Evolutionary conservation across 2,888 invertebrate genomes (phyloP), one percentile per base, ranked within the genome.

Genomic region (Cerceris ruficornis): DNA sequence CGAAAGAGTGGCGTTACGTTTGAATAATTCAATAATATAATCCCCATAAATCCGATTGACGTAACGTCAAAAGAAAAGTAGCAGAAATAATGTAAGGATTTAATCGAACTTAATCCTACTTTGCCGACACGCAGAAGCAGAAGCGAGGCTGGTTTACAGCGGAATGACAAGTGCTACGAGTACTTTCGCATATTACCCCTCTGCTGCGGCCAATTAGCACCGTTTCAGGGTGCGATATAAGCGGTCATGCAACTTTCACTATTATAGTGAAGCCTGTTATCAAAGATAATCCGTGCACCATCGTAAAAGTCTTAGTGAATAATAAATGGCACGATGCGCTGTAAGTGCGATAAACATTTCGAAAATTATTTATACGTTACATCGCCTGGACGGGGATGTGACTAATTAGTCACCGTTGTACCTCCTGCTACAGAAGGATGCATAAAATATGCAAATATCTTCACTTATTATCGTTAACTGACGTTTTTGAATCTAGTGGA

Each of bases 201-300:
- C 59, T 66, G 81, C 80, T 76, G 81, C 78, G 80, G 83, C 87
- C 88, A 88, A 88, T 88, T 88, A 88, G 82, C 78, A 85, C 78
- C 82, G 84, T 87, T 88, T 88, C 85, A 82, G 49, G 70, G 73
- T 74, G 81, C 69, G 77, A 82, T 71, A 78, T 81, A 85, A 87
- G 86, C 87, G 88, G 87, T 85, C 87, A 84, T 82, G 81, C 83
- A 83, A 74, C 70, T 80, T 83, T 76, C 76, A 78, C 78, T 69
- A 74, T 65, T 68, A 76, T 66, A 28, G 28, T 42, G 69, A 49
- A 61, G 54, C 55, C 55, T 54, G 67, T 77, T 82, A 64, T 52
- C 46, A 69, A 73, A 61, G 67, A 79, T 75, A 78, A 78, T 73
- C 58, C 66, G 52, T 60, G 39, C 65, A 17, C 46, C 71, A 15